These are phyloP conservation scores for Chelonoidis abingdonii DNA, from an alignment of 2,113 vertebrate species.

Conservation along the genomic window DNA sequence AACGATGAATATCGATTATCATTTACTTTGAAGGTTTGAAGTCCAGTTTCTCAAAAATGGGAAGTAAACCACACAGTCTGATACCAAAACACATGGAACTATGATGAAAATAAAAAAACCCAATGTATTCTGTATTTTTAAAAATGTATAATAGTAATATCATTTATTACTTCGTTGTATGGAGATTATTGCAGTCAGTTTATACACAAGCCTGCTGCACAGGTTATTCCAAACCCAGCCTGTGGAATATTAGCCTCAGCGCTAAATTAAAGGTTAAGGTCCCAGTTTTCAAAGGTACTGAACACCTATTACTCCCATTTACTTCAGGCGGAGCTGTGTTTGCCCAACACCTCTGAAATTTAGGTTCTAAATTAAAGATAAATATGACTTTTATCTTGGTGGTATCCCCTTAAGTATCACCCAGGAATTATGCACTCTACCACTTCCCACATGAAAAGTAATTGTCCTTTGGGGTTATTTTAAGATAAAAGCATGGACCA, in stretches of 20 bases:
- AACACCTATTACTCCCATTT: slow-evolving; percentile 3
- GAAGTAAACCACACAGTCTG: not conserved
- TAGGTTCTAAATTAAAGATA: slow-evolving; percentile 45
- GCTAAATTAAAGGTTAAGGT: slow-evolving; percentile 1
- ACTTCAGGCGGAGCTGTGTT: slow-evolving; percentile 26
- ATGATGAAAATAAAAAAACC: not conserved
- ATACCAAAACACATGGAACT: not conserved
- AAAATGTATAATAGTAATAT: not conserved
- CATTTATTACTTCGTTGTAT: not conserved
- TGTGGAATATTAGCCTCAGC: not conserved
- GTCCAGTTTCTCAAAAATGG: not conserved
- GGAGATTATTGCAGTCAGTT: slow-evolving; percentile 1
- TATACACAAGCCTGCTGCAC: not conserved
- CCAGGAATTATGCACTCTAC: slow-evolving; percentile 14
- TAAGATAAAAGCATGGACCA: slow-evolving; percentile 36
- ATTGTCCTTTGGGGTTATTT: slow-evolving; percentile 21
- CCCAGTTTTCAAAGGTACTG: slow-evolving; percentile 17
- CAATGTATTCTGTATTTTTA: not conserved
- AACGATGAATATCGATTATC: slow-evolving; percentile 12
- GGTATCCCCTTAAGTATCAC: slow-evolving; percentile 20
- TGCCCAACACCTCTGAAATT: slow-evolving; percentile 35
- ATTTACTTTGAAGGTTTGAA: not conserved
- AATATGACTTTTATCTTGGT: slow-evolving; percentile 21
- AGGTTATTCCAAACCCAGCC: not conserved
- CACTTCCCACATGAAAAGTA: slow-evolving; percentile 32